Evolutionary conservation across 2,888 invertebrate genomes (phyloP).

Genomic region (Leucoma salicis): DNA sequence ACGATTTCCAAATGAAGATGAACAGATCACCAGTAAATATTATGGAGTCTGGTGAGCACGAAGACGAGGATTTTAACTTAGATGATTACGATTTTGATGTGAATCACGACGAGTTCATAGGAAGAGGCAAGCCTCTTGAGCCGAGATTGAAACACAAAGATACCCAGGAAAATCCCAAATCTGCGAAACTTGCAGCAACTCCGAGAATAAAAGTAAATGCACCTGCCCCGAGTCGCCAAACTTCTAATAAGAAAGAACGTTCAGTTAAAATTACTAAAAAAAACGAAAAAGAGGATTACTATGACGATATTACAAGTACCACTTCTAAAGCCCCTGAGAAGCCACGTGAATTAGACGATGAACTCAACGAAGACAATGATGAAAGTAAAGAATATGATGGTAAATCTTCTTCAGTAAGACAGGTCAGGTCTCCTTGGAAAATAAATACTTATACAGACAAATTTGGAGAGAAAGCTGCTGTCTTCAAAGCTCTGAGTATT

Average conservation of each 20-base stretch:
- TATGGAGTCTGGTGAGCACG: conserved; percentile 56
- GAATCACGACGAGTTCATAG: conserved; percentile 63
- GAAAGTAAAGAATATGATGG: conserved; percentile 43
- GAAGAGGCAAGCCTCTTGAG: conserved; percentile 58
- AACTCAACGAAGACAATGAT: conserved; percentile 44
- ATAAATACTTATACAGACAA: conserved; percentile 30
- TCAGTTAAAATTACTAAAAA: conserved; percentile 21
- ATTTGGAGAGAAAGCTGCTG: conserved; percentile 38
- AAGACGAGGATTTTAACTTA: conserved; percentile 69
- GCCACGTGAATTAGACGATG: conserved; percentile 32
- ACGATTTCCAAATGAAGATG: conserved; percentile 55
- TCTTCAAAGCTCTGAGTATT: conserved; percentile 43
- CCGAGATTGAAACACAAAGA: conserved; percentile 46
- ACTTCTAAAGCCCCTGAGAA: conserved; percentile 28
- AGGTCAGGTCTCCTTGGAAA: conserved; percentile 40
- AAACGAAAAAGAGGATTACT: conserved; percentile 46
- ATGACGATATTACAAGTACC: conserved; percentile 43
- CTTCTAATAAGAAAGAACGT: conserved; percentile 32
- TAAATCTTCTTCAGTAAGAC: conserved; percentile 33
- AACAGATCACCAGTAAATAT: conserved; percentile 35
- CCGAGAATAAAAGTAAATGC: conserved; percentile 1
- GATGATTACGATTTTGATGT: conserved; percentile 70
- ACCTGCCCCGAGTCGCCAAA: conserved; percentile 6
- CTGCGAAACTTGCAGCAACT: neutral
- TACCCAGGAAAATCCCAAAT: neutral